Evolutionary conservation across 2,113 vertebrate species (phyloP).

Genomic region (Eclectus roratus): DNA sequence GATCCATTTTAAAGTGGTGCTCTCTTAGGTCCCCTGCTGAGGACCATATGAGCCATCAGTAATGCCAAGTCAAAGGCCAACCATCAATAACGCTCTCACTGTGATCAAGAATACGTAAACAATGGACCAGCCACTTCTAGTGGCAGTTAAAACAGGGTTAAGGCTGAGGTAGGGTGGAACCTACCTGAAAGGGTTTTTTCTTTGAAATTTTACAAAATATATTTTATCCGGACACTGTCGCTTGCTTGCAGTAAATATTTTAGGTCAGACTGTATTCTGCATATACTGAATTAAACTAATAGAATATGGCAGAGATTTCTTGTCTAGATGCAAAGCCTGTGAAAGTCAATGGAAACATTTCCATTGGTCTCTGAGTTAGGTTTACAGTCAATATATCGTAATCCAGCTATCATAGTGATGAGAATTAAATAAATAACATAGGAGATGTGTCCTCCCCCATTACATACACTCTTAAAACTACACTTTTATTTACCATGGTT

Average conservation of each 20-base stretch:
- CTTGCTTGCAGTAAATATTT: not conserved
- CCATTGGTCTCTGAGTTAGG: not conserved
- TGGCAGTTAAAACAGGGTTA: not conserved
- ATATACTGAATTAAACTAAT: not conserved
- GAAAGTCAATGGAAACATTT: not conserved
- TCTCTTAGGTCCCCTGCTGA: conserved; percentile 22
- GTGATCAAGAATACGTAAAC: conserved; percentile 33
- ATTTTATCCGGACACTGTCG: not conserved
- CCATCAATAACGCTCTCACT: conserved; percentile 48
- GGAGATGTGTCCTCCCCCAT: not conserved
- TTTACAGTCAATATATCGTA: not conserved
- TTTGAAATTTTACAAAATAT: not conserved
- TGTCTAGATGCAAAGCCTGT: not conserved
- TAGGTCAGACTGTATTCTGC: not conserved
- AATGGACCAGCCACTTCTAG: conserved; percentile 24
- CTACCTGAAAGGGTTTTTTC: not conserved
- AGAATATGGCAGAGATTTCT: not conserved
- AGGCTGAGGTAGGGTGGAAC: not conserved
- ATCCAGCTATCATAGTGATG: not conserved
- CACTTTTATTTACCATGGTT: not conserved
- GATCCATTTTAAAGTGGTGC: conserved; percentile 35
- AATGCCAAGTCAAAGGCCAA: conserved; percentile 52
- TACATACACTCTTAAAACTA: not conserved
- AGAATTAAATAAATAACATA: not conserved
- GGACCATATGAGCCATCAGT: conserved; percentile 46